phyloP scores from a whole-genome alignment of 2,888 invertebrate species.

The Itoplectis maculator region DNA sequence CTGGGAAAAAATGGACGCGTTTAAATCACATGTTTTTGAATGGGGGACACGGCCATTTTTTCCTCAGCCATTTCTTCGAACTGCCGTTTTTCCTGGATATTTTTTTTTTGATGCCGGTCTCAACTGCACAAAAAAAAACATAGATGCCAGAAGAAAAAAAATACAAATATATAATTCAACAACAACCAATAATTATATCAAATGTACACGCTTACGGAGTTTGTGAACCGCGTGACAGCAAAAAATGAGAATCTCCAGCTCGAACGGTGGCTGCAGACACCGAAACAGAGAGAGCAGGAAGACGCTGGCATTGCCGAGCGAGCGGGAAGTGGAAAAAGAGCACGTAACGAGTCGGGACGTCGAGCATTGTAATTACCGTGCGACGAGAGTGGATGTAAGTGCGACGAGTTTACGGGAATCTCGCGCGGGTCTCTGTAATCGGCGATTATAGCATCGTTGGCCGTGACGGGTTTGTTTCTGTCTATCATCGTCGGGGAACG shows the following conservation, averaged over 20 bases:
- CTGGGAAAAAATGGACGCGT: too few species aligned
- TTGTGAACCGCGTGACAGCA: conserved; percentile 22
- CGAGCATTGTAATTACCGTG: conserved; percentile 22
- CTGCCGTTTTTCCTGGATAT: too few species aligned
- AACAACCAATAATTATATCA: conserved; percentile 53
- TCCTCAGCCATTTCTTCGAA: too few species aligned
- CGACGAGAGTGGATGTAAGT: conserved; percentile 21
- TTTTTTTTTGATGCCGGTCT: too few species aligned
- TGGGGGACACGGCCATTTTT: too few species aligned
- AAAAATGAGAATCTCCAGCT: conserved; percentile 29
- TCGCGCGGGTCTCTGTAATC: conserved; percentile 21
- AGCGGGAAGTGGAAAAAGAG: conserved; percentile 36
- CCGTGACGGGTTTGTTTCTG: neutral
- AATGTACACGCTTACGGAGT: conserved; percentile 44
- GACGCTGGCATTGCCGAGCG: neutral
- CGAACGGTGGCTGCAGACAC: neutral
- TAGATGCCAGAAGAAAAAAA: neutral
- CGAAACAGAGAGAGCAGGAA: neutral
- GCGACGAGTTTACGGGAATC: conserved; percentile 29
- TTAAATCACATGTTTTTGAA: too few species aligned
- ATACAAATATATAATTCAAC: conserved; percentile 27
- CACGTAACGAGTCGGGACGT: conserved; percentile 1
- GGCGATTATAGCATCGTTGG: conserved; percentile 22
- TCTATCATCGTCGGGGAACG: neutral
- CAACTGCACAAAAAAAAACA: too few species aligned